Base-by-base conservation (phyloP, 1,140 invertebrate species). In the Elysia chlorotica region DNA sequence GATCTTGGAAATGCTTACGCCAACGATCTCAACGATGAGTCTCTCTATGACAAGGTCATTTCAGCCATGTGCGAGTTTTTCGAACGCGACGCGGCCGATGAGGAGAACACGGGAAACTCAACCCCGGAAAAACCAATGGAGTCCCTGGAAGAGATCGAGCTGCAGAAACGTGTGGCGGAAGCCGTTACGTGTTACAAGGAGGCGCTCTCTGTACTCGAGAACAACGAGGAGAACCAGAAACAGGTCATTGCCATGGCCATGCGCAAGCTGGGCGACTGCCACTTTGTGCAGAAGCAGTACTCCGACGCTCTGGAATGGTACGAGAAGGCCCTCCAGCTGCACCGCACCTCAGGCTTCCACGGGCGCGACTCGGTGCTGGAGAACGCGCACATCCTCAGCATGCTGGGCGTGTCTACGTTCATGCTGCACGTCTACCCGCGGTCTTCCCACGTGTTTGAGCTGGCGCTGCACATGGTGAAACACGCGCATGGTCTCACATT, bases 321-420 rank as follows among this genome's bases (percentile, higher is more conserved):
- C 69, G 84, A 86, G 73, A 82, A 82, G 73, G 76, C 84, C 33
- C 65, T 82, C 19, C 65, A 72, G 23, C 73, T 82, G 35, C 83
- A 85, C 56, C 75, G 77, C 30, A 65, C 76, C 53, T 78, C 81
- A 41, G 76, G 78, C 33, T 78, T 78, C 17, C 78, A 82, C 48
- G 83, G 83, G 25, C 78, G 80, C 65, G 83, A 83, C 14, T 74
- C 77, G 14, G 57, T 83, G 30, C 72, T 83, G 68, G 78, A 84
- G 62, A 82, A 86, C 73, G 82, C 82, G 17, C 84, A 86, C 78
- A 80, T 85, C 14, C 65, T 85, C 57, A 81, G 79, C 67, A 85
- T 86, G 84, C 74, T 85, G n/a, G 84, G 84, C n/a, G 82, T 84
- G 35, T 82, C 81, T 36, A 83, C 80, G n/a, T 85, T 86, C 65